Evolutionary conservation across 2,797 vertebrate species (phyloP).

Genomic region (Sciurus carolinensis): DNA sequence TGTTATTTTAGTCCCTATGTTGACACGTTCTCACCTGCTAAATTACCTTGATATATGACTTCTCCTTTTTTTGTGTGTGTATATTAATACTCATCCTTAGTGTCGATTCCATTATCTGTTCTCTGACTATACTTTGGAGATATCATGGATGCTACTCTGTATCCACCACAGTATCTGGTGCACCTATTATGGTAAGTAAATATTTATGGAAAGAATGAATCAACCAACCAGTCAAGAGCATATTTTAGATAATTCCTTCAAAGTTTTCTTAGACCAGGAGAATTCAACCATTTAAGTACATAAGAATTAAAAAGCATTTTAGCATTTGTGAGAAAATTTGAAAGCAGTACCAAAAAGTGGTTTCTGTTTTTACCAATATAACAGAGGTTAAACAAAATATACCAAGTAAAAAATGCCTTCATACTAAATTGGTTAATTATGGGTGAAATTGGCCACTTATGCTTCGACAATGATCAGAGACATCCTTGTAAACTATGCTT

Average conservation of each 20-base stretch:
- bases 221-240: background rate
- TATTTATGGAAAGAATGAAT: slow-evolving; percentile 31
- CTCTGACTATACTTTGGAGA: background rate
- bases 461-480: slow-evolving; percentile 70
- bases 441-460: slow-evolving; percentile 75
- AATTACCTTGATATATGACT: background rate
- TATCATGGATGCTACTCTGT: background rate
- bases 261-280: slow-evolving; percentile 56
- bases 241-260: slow-evolving; percentile 53
- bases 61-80: background rate
- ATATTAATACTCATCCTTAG: background rate
- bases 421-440: slow-evolving; percentile 78
- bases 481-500: slow-evolving; percentile 65
- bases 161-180: background rate
- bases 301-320: slow-evolving; percentile 60
- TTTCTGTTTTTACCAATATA: slow-evolving; percentile 75
- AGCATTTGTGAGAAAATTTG: slow-evolving; percentile 64
- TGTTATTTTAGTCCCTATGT: background rate
- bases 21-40: background rate
- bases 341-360: slow-evolving; percentile 52
- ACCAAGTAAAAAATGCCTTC: slow-evolving; percentile 73
- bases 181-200: slow-evolving; percentile 10
- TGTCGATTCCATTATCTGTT: slow-evolving; percentile 15
- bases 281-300: slow-evolving; percentile 12
- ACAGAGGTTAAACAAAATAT: slow-evolving; percentile 75